Base-by-base conservation (phyloP, 2,113 vertebrate genomes). In the Hippocampus zosterae region DNA sequence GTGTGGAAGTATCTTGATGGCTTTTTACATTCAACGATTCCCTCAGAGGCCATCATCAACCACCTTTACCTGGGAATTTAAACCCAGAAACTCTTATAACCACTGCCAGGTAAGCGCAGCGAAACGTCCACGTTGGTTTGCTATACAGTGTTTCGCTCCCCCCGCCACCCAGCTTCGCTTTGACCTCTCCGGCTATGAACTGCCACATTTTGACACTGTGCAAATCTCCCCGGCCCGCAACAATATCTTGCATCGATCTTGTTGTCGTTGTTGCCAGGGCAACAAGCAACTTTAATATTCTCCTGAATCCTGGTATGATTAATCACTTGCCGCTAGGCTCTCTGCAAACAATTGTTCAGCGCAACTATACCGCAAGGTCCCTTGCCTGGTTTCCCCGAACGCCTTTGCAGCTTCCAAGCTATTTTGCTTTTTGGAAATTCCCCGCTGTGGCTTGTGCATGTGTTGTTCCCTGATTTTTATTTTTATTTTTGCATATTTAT, bases 11-110 rank as follows among this genome's bases (percentile, higher is more conserved):
- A 50, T 85, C 67, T 80, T 78, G 87, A 76, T 83, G 64, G 29
- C 64, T 80, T 72, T 77, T 80, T 46, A 72, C 80, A 77, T 81
- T 65, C 68, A 79, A 77, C 23, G 2, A 78, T 77, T 76, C 80
- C 75, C 65, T 84, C 88, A 93, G 92, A 90, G 85, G 87, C 85
- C 88, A 74, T 69, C 84, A 66, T 41, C 90, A 81, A 78, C 85
- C 88, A 90, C 85, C 87, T 90, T 89, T 79, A 88, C 84, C 27
- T 93, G 92, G 91, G 89, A 91, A 70, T 92, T 85, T 91, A 91
- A 90, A 81, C 87, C 88, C 83, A 91, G 80, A 88, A 87, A 91
- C 71, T 87, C 83, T 79, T 91, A 92, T 87, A 83, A 84, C 81
- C 77, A 89, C 69, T 66, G 83, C 67, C 86, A 92, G 92, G 92